These are phyloP conservation scores for Zoanthus sociatus DNA, from an alignment of 92 coral and sea anemone genomes.

Conservation along the genomic window DNA sequence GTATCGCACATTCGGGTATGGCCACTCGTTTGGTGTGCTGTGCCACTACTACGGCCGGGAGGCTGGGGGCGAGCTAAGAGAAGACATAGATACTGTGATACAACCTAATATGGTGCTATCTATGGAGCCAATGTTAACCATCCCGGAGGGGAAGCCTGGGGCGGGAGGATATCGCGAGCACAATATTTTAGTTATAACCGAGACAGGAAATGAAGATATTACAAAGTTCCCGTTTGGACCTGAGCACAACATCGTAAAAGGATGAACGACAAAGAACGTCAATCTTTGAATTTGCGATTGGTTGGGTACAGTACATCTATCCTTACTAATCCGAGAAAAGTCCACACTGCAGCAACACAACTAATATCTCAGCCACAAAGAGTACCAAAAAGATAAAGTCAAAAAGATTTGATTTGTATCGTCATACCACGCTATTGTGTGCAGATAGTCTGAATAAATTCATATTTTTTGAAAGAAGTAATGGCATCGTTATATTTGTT, in stretches of 20 bases:
- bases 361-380: too few relatives aligned
- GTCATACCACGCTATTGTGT: not conserved
- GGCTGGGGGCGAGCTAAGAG: slow-evolving; percentile 92
- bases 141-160: slow-evolving; percentile 89
- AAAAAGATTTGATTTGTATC: not conserved
- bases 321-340: not conserved
- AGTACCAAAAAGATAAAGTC: too few relatives aligned
- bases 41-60: slow-evolving; percentile 95
- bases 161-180: slow-evolving; percentile 96
- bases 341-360: not conserved
- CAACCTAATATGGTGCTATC: slow-evolving; percentile 94
- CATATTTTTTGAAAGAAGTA: not conserved
- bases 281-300: not conserved
- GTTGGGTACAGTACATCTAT: not conserved
- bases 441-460: not conserved
- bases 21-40: slow-evolving; percentile 93
- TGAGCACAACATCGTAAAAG: slow-evolving; percentile 72
- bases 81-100: slow-evolving; percentile 83
- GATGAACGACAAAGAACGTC: not conserved
- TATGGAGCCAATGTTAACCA: slow-evolving; percentile 95
- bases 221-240: slow-evolving; percentile 91
- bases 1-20: slow-evolving; percentile 91
- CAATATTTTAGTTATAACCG: slow-evolving; percentile 83
- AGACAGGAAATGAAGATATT: slow-evolving; percentile 73
- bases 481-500: not conserved